phyloP scores from a whole-genome alignment of 2,797 vertebrate species.

The Sebastes steindachneri region DNA sequence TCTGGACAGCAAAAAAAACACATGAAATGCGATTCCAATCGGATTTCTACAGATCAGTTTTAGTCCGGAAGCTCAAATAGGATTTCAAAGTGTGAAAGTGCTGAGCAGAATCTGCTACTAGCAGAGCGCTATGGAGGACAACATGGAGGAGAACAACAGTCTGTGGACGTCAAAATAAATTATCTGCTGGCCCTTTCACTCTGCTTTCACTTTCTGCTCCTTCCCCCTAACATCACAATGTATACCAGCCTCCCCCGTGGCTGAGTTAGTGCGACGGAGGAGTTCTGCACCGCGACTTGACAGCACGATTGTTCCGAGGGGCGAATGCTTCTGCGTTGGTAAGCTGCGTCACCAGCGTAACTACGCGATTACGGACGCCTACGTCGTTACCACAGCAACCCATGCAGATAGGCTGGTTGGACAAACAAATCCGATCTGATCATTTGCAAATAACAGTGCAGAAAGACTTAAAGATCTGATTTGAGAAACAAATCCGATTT shows the following conservation, averaged over 20 bases:
- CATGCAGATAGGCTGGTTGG: not conserved
- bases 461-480: not conserved
- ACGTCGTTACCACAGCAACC: too few species aligned
- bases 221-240: not conserved
- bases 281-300: rapidly evolving
- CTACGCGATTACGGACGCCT: too few species aligned
- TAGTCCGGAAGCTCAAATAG: not conserved
- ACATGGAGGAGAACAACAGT: not conserved
- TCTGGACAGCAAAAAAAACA: not conserved
- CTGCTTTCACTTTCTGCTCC: not conserved
- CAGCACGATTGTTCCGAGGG: too few species aligned
- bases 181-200: not conserved
- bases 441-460: not conserved
- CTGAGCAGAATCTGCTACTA: not conserved
- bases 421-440: not conserved
- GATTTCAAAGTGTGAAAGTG: too few species aligned
- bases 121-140: not conserved
- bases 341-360: too few species aligned
- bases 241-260: not conserved
- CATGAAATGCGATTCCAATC: not conserved
- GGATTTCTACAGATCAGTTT: not conserved
- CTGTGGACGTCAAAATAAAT: not conserved
- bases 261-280: too few species aligned
- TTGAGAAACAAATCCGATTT: too few species aligned
- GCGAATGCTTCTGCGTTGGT: too few species aligned